Evolutionary conservation across 2,797 vertebrate genomes (phyloP).

Genomic region (Antennarius maculatus): DNA sequence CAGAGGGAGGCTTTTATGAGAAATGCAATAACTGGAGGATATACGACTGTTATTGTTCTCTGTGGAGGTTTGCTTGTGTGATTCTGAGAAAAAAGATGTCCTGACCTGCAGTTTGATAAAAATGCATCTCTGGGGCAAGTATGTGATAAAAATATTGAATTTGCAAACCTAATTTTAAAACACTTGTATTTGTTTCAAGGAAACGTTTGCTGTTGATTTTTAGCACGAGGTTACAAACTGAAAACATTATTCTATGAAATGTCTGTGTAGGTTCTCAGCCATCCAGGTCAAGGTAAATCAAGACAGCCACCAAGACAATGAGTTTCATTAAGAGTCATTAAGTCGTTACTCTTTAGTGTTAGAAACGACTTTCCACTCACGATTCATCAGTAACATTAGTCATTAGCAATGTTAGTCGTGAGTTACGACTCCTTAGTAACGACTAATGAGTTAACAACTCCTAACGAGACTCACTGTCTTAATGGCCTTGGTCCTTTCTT

Average conservation of each 20-base stretch:
- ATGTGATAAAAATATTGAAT: slow-evolving; percentile 12
- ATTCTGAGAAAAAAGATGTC: not conserved
- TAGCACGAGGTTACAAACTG: slow-evolving; percentile 6
- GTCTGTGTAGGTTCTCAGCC: too few relatives aligned
- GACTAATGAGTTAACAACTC: too few relatives aligned
- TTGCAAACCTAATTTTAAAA: not conserved
- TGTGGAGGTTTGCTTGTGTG: not conserved
- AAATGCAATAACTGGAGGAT: not conserved
- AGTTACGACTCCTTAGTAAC: too few relatives aligned
- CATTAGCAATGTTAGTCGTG: too few relatives aligned
- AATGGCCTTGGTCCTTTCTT: too few relatives aligned
- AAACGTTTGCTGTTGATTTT: not conserved
- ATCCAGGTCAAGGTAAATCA: too few relatives aligned
- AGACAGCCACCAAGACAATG: too few relatives aligned
- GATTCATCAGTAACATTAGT: too few relatives aligned
- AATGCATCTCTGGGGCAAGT: not conserved
- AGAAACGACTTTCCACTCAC: too few relatives aligned
- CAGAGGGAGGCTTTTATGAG: slow-evolving; percentile 18
- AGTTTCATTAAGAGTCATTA: too few relatives aligned
- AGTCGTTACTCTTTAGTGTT: too few relatives aligned
- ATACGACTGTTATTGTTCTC: slow-evolving; percentile 3
- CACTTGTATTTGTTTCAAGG: not conserved
- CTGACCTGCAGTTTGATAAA: slow-evolving; percentile 7
- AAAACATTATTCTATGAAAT: not conserved
- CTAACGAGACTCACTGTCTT: too few relatives aligned